These are phyloP conservation scores for Zoanthus sociatus DNA, from an alignment of 92 coral and sea anemone species.

Conservation along the genomic window DNA sequence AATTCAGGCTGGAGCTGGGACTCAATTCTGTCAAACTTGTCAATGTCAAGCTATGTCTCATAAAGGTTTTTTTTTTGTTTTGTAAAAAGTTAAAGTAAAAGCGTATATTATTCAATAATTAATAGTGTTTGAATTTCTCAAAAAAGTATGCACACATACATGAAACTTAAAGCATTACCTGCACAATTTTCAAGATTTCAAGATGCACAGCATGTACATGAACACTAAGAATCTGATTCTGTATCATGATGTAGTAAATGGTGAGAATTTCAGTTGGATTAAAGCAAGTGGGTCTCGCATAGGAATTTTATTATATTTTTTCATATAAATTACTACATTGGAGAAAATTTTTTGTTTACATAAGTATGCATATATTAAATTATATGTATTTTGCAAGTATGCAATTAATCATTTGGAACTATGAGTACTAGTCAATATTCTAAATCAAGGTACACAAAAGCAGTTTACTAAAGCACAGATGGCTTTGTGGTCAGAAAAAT, in stretches of 20 bases:
- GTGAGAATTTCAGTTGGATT: conserved; percentile 1
- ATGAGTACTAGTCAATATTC: conserved; percentile 3
- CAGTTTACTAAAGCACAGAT: conserved; percentile 4
- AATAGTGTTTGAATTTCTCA: neutral
- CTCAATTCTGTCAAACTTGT: no score
- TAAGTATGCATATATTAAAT: neutral
- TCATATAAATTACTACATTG: neutral
- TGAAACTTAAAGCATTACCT: conserved; percentile 3
- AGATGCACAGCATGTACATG: conserved; percentile 2
- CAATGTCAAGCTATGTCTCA: no score
- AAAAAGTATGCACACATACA: neutral
- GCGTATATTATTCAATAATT: neutral
- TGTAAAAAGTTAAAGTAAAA: neutral
- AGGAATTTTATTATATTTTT: neutral
- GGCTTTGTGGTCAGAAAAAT: conserved; percentile 10
- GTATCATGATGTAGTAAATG: conserved; percentile 3
- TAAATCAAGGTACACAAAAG: conserved; percentile 3
- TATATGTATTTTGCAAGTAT: neutral
- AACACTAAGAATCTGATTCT: neutral
- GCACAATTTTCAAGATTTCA: neutral
- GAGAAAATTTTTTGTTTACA: neutral
- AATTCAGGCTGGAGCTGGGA: no score
- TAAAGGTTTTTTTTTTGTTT: no score
- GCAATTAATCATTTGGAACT: neutral
- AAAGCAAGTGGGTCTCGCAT: neutral